Conservation (phyloP, 2,888 invertebrate genomes). For the Troides helena region DNA sequence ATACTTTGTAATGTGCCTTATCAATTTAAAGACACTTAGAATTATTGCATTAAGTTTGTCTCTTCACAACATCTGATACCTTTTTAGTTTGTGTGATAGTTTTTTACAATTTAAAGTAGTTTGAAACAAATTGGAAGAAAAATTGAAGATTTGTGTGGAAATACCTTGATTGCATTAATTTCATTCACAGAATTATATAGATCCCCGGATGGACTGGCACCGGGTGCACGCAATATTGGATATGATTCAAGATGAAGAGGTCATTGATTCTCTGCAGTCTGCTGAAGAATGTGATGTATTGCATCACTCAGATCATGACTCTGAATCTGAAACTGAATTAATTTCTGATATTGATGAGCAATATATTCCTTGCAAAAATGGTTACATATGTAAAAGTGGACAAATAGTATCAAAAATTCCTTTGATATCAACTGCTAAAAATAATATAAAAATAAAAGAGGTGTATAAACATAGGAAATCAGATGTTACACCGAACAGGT, state of each 20-base stretch:
- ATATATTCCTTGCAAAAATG: conserved; percentile 53
- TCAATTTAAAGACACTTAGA: conserved; percentile 35
- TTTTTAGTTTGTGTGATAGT: neutral
- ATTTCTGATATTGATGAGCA: conserved; percentile 50
- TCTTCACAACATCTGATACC: conserved; percentile 28
- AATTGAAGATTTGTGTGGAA: conserved; percentile 43
- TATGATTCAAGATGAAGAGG: conserved; percentile 69
- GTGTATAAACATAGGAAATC: conserved; percentile 48
- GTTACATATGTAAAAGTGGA: conserved; percentile 60
- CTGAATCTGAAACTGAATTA: conserved; percentile 65
- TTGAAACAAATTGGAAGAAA: conserved; percentile 12
- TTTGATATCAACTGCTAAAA: conserved; percentile 40
- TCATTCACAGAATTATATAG: conserved; percentile 75
- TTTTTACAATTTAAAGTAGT: neutral
- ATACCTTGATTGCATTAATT: conserved; percentile 73
- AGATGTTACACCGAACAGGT: conserved; percentile 41
- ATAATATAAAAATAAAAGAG: conserved; percentile 47
- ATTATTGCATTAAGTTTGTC: conserved; percentile 13
- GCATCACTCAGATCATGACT: conserved; percentile 67
- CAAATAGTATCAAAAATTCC: conserved; percentile 53
- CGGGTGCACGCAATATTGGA: conserved; percentile 74
- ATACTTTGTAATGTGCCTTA: conserved; percentile 39
- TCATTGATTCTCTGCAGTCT: conserved; percentile 67
- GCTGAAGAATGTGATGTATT: conserved; percentile 65
- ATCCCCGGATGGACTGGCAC: conserved; percentile 76